Percentiles rank a stretch among this genome's conserved stretches.
These are phyloP conservation scores for Leptatherina wallacei DNA, from an alignment of 2,797 vertebrate species.

Conservation along the genomic window DNA sequence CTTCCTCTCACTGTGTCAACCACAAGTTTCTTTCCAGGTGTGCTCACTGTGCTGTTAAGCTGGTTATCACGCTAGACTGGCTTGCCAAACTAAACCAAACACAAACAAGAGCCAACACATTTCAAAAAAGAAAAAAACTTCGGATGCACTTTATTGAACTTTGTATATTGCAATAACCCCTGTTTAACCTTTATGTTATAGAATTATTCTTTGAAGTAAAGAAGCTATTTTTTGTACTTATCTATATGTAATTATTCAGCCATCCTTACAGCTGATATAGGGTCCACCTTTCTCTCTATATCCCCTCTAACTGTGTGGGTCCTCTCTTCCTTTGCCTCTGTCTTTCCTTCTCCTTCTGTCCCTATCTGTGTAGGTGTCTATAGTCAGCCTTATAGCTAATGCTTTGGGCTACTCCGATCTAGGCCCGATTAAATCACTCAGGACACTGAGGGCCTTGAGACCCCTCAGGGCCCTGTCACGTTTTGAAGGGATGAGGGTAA, in stretches of 20 bases:
- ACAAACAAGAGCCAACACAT: slow-evolving; percentile 64
- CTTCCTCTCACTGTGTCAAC: slow-evolving; percentile 90
- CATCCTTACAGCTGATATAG: slow-evolving; percentile 80
- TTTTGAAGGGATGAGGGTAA: slow-evolving; percentile 99
- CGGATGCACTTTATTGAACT: slow-evolving; percentile 66
- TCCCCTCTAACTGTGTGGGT: slow-evolving; percentile 77
- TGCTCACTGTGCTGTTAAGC: slow-evolving; percentile 90
- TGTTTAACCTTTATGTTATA: slow-evolving; percentile 72
- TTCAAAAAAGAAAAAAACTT: slow-evolving; percentile 53
- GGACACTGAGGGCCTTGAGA: slow-evolving; percentile 99
- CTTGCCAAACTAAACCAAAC: slow-evolving; percentile 81
- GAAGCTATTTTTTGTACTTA: slow-evolving; percentile 66
- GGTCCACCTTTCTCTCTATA: slow-evolving; percentile 79
- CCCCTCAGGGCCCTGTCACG: slow-evolving; percentile 99
- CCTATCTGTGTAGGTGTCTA: slow-evolving; percentile 99
- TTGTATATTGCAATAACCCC: slow-evolving; percentile 65
- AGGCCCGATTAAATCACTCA: slow-evolving; percentile 99
- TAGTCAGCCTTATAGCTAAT: slow-evolving; percentile 99
- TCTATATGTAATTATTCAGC: slow-evolving; percentile 73
- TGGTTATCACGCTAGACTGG: slow-evolving; percentile 83
- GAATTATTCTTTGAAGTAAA: slow-evolving; percentile 69
- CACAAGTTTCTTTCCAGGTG: slow-evolving; percentile 96
- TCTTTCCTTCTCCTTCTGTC: slow-evolving; percentile 88
- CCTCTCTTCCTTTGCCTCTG: slow-evolving; percentile 78
- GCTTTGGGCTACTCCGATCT: slow-evolving; percentile 99